Base-by-base conservation (phyloP, 2,888 invertebrate genomes). In the Helobdella robusta region DNA sequence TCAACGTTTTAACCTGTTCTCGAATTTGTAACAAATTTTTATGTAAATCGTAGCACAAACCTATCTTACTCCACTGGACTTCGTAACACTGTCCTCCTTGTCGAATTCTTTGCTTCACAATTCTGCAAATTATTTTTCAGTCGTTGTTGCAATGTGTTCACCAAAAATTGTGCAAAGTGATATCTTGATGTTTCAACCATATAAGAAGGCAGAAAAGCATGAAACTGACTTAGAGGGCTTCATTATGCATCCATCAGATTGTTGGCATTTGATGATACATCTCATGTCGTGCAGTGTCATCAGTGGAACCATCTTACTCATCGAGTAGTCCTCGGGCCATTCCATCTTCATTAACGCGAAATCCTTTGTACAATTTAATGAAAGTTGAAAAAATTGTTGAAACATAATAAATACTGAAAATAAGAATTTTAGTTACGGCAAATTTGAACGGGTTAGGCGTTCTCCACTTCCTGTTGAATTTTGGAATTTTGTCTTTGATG, bases 291-390 rank as follows among this genome's bases (percentile, higher is more conserved):
- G 76, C 30, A 75, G 66, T 18, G 77, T 76, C 11, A 76, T 64
- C 35, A 78, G 69, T 4, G 77, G 77, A 34, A 78, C 67, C 28
- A 76, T 64, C 68, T 78, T 78, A 64, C 75, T 74, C 20, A 73
- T 59, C 1, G 74, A 73, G 68, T 78, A 78, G 5, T 75, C 75
- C 58, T 70, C 65, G 0, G 73, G 70, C 78, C 78, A 78, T 40
- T 77, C 76, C 63, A 78, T 64, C 67, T 75, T 75, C 1, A 56
- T 54, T 6, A 69, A 50, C 6, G 72, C 70, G 69, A 75, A 74
- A 25, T 66, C 70, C 76, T 77, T 60, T 20, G 30, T 8, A n/a
- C 5, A 25, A 15, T 15, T 6, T 23, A 30, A 25, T 56, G 32
- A 52, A 15, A 11, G 11, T 40, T 20, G 20, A 8, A 20, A n/a